A percentile compares a stretch with the other conserved stretches of the same genome.
Conservation (phyloP, 2,888 invertebrate species). For the Anthrax anthrax region DNA sequence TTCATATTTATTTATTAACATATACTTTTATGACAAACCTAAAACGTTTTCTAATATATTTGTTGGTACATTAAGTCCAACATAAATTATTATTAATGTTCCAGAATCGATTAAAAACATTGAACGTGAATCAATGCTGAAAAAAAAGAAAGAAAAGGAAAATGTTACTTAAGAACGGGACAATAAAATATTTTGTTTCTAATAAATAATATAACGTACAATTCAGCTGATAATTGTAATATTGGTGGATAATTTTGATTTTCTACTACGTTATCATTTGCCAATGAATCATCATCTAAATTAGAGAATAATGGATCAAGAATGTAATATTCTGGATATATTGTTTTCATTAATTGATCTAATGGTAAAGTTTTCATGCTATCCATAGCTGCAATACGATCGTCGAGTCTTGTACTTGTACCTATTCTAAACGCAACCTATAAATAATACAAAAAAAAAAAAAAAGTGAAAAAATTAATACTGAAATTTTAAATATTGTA, state of each 20-base stretch:
- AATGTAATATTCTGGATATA: slow-evolving; percentile 88
- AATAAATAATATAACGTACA: slow-evolving; percentile 29
- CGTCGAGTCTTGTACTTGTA: slow-evolving; percentile 78
- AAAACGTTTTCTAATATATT: slow-evolving; percentile 64
- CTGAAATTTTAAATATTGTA: neutral
- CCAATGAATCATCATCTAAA: slow-evolving; percentile 21
- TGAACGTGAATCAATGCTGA: slow-evolving; percentile 64
- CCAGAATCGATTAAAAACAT: slow-evolving; percentile 87
- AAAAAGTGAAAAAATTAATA: slow-evolving; percentile 7
- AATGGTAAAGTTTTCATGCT: slow-evolving; percentile 82
- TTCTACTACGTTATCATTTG: neutral
- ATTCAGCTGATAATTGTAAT: slow-evolving; percentile 72
- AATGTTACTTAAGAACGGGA: neutral
- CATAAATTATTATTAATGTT: slow-evolving; percentile 63
- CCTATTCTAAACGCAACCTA: slow-evolving; percentile 82
- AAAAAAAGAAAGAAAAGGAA: slow-evolving; percentile 8
- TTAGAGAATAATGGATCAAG: slow-evolving; percentile 54
- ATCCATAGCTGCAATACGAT: slow-evolving; percentile 86
- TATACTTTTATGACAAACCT: slow-evolving; percentile 17
- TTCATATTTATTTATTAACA: too few species aligned
- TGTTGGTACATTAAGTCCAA: slow-evolving; percentile 64
- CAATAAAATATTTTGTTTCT: neutral
- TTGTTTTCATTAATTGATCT: slow-evolving; percentile 58
- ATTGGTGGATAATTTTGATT: slow-evolving; percentile 48
- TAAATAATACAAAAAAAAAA: too few species aligned